These are phyloP conservation scores for Ecdyonurus torrentis DNA, from an alignment of 2,888 invertebrate genomes.

Conservation along the genomic window DNA sequence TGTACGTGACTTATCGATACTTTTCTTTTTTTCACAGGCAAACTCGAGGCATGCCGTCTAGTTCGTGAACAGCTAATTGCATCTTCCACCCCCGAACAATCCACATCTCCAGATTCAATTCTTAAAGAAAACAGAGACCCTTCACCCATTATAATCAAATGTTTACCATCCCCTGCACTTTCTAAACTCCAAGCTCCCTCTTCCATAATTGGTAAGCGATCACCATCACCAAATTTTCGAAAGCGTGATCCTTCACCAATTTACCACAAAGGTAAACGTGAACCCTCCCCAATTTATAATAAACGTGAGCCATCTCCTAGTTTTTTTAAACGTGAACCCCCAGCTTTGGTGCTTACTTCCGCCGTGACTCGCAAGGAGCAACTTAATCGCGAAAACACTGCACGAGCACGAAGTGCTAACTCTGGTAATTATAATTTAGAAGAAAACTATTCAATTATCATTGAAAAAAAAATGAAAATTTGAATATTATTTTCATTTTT, in stretches of 20 bases:
- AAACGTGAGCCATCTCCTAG: not conserved
- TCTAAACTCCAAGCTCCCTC: not conserved
- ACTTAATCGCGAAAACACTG: slow-evolving; percentile 12
- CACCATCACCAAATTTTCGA: not conserved
- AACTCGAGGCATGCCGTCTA: not conserved
- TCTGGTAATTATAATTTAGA: not conserved
- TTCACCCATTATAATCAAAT: no score
- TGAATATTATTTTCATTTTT: not conserved
- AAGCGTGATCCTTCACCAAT: not conserved
- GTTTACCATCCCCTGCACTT: not conserved
- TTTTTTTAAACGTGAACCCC: no score
- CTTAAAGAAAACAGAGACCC: not conserved
- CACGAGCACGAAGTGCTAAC: slow-evolving; percentile 5
- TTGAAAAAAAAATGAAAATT: not conserved
- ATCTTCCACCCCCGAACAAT: not conserved
- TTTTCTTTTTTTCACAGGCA: not conserved
- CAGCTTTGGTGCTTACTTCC: no score
- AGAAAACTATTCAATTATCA: not conserved
- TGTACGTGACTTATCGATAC: no score
- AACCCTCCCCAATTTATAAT: no score
- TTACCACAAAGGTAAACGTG: no score
- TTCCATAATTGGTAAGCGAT: not conserved
- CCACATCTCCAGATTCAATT: not conserved
- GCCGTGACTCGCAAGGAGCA: slow-evolving; percentile 10
- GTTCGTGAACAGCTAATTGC: not conserved